Evolutionary conservation across 2,888 invertebrate genomes (phyloP).

Genomic region (Trileptium ribeirensis): DNA sequence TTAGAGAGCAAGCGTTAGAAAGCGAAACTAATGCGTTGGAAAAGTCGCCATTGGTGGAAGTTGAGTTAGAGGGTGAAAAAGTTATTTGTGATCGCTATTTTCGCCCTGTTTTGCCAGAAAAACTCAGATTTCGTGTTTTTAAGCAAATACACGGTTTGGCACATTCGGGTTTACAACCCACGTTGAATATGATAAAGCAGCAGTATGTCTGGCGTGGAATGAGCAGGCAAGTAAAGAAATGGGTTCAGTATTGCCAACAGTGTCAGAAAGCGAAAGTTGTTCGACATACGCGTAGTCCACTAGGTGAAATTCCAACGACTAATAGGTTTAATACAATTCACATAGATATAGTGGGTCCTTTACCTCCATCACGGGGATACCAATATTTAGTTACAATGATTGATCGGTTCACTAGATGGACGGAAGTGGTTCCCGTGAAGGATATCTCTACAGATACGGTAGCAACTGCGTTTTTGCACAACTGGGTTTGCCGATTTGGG

Average conservation of each 20-base stretch:
- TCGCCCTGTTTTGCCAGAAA: background rate
- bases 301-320: conserved; percentile 10
- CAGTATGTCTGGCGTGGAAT: conserved; percentile 1
- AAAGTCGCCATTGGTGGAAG: background rate
- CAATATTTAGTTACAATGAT: conserved; percentile 9
- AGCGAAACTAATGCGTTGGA: background rate
- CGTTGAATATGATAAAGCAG: background rate
- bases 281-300: background rate
- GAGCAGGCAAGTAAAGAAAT: background rate
- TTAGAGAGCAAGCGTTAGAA: background rate
- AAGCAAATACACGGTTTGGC: background rate
- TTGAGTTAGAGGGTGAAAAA: background rate
- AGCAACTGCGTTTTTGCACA: background rate
- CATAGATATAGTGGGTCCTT: conserved; percentile 14
- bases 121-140: background rate
- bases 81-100: background rate
- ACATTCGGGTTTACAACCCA: background rate
- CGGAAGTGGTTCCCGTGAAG: background rate
- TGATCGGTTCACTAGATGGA: background rate
- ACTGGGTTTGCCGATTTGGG: background rate
- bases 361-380: conserved; percentile 2
- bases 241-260: background rate
- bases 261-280: background rate
- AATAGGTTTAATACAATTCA: conserved; percentile 5
- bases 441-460: background rate